Base-by-base conservation (phyloP, 2,797 vertebrate genomes). In the Pangasius sanitwongsei region DNA sequence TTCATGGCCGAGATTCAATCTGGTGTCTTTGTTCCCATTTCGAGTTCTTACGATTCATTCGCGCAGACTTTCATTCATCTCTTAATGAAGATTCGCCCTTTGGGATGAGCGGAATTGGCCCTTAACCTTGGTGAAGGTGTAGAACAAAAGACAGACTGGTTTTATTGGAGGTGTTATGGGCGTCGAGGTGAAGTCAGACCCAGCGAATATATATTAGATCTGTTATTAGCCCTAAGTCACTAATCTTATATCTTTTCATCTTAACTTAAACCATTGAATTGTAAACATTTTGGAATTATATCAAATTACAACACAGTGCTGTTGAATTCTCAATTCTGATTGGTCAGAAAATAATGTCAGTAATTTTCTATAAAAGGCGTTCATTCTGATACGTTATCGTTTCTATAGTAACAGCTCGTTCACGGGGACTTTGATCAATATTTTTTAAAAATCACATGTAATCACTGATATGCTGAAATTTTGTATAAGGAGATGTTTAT, bases 1-100 rank as follows among this genome's bases (percentile, higher is more conserved):
- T 44, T 83, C 59, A 28, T 3, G 57, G 31, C 81, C 2, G 20
- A 61, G 34, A 48, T 83, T 83, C 1, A 7, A 44, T 63, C 57
- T 63, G 80, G 57, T 4, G 12, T 9, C 59, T n/a, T 48, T n/a
- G 41, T 65, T 83, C 41, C 59, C 12, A 4, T 63, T 83, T 16
- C 11, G 44, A 48, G 15, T 65, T 82, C 55, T 28, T 65, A 9
- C 12, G 23, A 44, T 48, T 65, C 25, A 44, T 61, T 18, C 25
- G 2, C 4, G 1, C 37, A 48, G 59, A 65, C 25, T 48, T 65
- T 31, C 13, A 83, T 83, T 48, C 41, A 28, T 83, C 37, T 44
- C 28, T 18, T 83, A n/a, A 83, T 83, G 81, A n/a, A 83, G 81
- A 83, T 83, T 65, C 59, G 15, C 7, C 81, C 59, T 63, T 83